Conservation (phyloP, 2,888 invertebrate genomes). For the Azorinus chamasolen region DNA sequence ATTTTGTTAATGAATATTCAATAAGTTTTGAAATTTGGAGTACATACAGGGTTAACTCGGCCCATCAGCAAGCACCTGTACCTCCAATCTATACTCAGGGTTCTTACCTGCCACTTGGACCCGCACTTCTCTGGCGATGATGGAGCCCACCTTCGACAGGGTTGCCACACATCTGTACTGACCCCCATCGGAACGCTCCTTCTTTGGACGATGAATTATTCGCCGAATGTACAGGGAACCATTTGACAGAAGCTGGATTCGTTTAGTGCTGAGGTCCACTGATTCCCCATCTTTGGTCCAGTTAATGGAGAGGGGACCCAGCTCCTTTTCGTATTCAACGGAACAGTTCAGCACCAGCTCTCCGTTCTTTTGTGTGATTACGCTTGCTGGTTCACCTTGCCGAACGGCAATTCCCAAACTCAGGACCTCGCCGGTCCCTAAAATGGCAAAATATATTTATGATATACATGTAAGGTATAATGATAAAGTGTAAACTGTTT, state of each 20-base stretch:
- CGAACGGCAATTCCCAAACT: slow-evolving; percentile 49
- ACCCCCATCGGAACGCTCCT: slow-evolving; percentile 64
- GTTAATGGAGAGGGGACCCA: slow-evolving; percentile 45
- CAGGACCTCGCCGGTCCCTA: slow-evolving; percentile 56
- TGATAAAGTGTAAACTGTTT: background rate
- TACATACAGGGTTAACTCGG: too few species aligned
- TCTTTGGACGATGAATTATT: slow-evolving; percentile 64
- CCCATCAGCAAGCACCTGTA: too few species aligned
- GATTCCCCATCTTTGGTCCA: slow-evolving; percentile 67
- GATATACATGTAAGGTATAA: background rate
- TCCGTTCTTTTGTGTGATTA: slow-evolving; percentile 71
- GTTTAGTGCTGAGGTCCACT: slow-evolving; percentile 51
- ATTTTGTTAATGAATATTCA: too few species aligned
- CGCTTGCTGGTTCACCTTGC: slow-evolving; percentile 48
- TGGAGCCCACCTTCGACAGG: slow-evolving; percentile 43
- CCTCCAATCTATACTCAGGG: too few species aligned
- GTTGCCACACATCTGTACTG: slow-evolving; percentile 55
- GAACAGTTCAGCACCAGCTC: slow-evolving; percentile 71
- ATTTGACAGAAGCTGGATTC: slow-evolving; percentile 66
- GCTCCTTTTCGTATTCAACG: slow-evolving; percentile 49
- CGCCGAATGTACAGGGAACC: slow-evolving; percentile 69
- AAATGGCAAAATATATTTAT: slow-evolving; percentile 25
- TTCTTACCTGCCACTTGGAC: slow-evolving; percentile 62
- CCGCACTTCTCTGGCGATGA: slow-evolving; percentile 54
- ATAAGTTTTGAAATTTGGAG: too few species aligned